Evolutionary conservation across 2,888 invertebrate genomes (phyloP), one percentile per base, ranked within the genome.

Genomic region (Rhorus exstirpatorius): DNA sequence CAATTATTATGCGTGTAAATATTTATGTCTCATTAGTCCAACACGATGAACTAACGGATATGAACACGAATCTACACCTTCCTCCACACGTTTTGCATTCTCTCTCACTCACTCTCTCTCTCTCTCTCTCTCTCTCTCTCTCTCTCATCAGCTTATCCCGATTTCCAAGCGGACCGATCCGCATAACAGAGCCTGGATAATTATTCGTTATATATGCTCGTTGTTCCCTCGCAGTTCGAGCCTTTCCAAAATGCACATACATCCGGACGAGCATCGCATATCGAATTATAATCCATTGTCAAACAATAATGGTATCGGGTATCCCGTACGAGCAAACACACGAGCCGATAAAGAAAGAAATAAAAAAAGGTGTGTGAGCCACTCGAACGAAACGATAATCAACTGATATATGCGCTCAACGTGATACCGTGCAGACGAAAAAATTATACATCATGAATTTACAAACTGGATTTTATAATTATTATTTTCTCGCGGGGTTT

Each of bases 231-330:
- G 12, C 21, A 44, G 17, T 38, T 21, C 70, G 63, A 72, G 38
- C 19, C 26, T 60, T 41, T 46, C 53, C 68, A 38, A 67, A n/a
- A 24, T 38, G 19, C 4, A 41, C 44, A 55, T 55, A 7, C 41
- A 14, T 8, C 21, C 49, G 19, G 10, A 35, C n/a, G 67, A 26
- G 19, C 35, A 12, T 49, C 12, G 31, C 26, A 65, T 75, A 82
- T 78, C 78, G 61, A 76, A 76, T 83, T 55, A 79, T 24, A 67
- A 67, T 55, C 67, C 61, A 55, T 67, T 55, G 53, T 60, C 74
- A 61, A 55, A 63, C 63, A 80, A 72, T 74, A 26, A 67, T 58
- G 51, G 21, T 60, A 76, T 76, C 70, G 41, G 19, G 41, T 55
- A 49, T 71, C 24, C 12, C 61, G 17, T 61, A 7, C 63, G 74